Base-by-base conservation (phyloP, 2,113 vertebrate species). In the Neodontobutis hainanensis region DNA sequence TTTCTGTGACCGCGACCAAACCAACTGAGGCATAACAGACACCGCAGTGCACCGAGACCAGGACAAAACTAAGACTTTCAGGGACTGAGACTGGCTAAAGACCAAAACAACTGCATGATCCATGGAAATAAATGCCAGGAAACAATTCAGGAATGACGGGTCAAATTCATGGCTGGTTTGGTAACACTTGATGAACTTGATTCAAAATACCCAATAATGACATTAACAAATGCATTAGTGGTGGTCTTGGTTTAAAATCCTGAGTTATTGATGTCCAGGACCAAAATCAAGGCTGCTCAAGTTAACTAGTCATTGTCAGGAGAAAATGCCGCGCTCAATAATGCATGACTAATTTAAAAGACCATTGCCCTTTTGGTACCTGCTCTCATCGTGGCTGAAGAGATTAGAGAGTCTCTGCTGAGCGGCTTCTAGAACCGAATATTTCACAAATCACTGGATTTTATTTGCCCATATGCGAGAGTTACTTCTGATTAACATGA, bases 331-430 rank as follows among this genome's bases (percentile, higher is more conserved):
- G 0, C 59, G 42, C 48, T 85, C 64, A 85, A 77, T 76, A 79
- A 83, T 75, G 56, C 68, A 79, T 61, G 48, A 14, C 64, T 75
- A 53, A 77, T 87, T 80, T 66, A 68, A 84, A 84, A 78, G 49
- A 69, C 50, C 53, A 58, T 57, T 81, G 78, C 57, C 72, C 69
- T 82, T 80, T 82, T 74, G 44, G 50, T 73, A 53, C 69, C 63
- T 59, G 68, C 65, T 58, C 48, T 69, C 10, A 9, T 65, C 70
- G 62, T 66, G 14, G 62, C 34, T 0, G 76, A 66, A 70, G 52
- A 71, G 73, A 78, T 80, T 63, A 59, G 58, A 78, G 55, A 27
- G 27, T 53, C 5, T 38, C 55, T 11, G 16, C 15, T 58, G 45
- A 34, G 40, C 14, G 51, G 65, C 67, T 70, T 62, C 45, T 74